Conservation (phyloP, 2,797 vertebrate genomes). For the Syngnathus acus region DNA sequence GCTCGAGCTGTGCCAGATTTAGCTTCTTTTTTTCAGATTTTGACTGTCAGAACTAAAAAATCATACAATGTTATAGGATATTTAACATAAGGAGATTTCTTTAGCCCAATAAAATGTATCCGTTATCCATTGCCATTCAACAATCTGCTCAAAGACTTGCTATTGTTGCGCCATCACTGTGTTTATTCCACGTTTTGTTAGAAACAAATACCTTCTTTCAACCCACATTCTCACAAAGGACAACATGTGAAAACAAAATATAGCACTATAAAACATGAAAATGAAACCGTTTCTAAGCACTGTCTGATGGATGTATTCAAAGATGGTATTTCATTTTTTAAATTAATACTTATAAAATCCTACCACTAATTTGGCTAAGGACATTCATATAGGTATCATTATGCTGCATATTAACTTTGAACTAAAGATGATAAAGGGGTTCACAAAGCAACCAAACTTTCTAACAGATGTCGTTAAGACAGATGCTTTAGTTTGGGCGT, state of each 20-base stretch:
- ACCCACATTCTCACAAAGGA: background rate
- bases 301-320: background rate
- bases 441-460: background rate
- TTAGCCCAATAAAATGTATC: background rate
- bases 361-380: background rate
- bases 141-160: background rate
- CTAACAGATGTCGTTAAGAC: background rate
- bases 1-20: background rate
- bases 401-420: background rate
- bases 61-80: too few species aligned
- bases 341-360: background rate
- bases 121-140: background rate
- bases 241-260: background rate
- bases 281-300: background rate
- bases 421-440: background rate
- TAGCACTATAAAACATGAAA: background rate
- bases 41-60: too few species aligned
- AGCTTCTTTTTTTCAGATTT: background rate
- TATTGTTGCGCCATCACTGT: background rate
- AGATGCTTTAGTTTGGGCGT: background rate
- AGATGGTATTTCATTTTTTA: background rate
- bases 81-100: too few species aligned
- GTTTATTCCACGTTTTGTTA: background rate
- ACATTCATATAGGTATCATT: background rate
- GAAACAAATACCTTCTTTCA: background rate